Percentiles rank a stretch among this genome's conserved stretches.
These are phyloP conservation scores for Melanargia galathea DNA, from an alignment of 2,888 invertebrate species.

Conservation along the genomic window DNA sequence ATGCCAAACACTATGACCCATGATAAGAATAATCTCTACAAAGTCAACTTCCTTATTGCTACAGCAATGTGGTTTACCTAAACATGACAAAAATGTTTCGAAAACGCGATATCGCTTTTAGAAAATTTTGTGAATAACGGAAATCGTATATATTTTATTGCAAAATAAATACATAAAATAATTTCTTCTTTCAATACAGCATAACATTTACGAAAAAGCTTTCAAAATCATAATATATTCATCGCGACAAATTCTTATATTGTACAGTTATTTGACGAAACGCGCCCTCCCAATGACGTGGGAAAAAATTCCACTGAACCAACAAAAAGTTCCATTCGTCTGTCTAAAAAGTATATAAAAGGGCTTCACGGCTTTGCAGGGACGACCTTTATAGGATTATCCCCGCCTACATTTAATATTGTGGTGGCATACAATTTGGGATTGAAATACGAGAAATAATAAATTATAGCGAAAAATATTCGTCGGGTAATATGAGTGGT, in stretches of 20 bases:
- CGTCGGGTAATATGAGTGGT: slow-evolving; percentile 21
- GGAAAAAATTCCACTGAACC: slow-evolving; percentile 50
- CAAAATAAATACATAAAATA: not conserved
- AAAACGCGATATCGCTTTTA: no score
- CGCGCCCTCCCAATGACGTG: slow-evolving; percentile 11
- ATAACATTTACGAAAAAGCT: no score
- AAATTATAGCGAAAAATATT: slow-evolving; percentile 21
- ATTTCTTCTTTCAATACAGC: not conserved
- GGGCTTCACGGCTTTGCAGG: slow-evolving; percentile 46
- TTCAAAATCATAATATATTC: not conserved
- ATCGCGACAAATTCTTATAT: not conserved
- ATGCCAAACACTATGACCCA: no score
- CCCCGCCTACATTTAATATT: slow-evolving; percentile 29
- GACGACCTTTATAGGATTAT: slow-evolving; percentile 31
- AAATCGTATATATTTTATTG: not conserved
- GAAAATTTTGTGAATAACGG: no score
- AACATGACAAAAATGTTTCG: not conserved
- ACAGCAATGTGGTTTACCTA: no score
- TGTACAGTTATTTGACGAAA: slow-evolving; percentile 5
- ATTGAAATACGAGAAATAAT: slow-evolving; percentile 20
- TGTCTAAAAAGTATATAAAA: slow-evolving; percentile 53
- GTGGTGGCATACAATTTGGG: slow-evolving; percentile 20
- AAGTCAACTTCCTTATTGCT: no score
- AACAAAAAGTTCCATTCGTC: slow-evolving; percentile 54
- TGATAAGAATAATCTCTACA: no score